These are phyloP conservation scores for Varanus salvator DNA, from an alignment of 2,113 vertebrate species.

Conservation along the genomic window DNA sequence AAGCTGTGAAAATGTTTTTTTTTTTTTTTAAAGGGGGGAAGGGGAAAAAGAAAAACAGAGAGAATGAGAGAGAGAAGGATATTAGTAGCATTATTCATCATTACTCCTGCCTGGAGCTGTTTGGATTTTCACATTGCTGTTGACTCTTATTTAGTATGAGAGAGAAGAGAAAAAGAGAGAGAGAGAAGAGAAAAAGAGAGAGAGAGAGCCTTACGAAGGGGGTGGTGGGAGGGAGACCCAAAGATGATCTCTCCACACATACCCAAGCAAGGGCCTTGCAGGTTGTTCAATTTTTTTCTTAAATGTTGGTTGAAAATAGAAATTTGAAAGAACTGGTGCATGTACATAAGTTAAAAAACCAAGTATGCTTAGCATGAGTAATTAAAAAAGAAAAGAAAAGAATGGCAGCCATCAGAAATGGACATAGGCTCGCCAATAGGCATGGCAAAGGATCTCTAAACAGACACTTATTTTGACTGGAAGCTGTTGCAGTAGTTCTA, in stretches of 20 bases:
- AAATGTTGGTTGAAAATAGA: conserved; percentile 14
- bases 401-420: neutral
- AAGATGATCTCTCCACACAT: neutral
- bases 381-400: neutral
- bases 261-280: neutral
- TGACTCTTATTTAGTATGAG: conserved; percentile 8
- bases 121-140: conserved; percentile 31
- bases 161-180: neutral
- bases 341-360: neutral
- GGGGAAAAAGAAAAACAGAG: neutral
- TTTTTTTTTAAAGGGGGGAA: neutral
- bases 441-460: neutral
- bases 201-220: conserved; percentile 11
- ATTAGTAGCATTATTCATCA: conserved; percentile 53
- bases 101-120: conserved; percentile 31
- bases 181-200: no score
- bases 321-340: neutral
- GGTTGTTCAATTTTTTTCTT: neutral
- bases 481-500: neutral
- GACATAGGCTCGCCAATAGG: neutral
- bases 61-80: neutral
- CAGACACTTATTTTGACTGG: neutral
- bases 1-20: conserved; percentile 62
- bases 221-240: neutral
- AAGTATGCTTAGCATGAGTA: neutral